Conservation (phyloP, 1,140 invertebrate species). For the Eurosta solidaginis region DNA sequence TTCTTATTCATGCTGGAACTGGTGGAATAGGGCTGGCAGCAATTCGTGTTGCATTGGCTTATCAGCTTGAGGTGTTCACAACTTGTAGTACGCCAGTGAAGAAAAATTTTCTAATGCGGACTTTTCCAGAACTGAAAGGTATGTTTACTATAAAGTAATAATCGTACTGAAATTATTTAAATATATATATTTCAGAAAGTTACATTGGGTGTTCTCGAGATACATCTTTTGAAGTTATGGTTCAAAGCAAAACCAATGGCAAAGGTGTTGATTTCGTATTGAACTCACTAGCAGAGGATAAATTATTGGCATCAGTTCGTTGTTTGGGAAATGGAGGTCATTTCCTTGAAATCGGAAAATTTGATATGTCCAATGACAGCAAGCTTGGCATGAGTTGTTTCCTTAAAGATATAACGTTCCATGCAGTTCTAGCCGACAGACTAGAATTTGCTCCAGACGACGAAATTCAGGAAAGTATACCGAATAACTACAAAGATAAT, state of each 20-base stretch:
- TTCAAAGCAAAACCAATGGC: conserved; percentile 65
- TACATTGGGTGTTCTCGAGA: conserved; percentile 70
- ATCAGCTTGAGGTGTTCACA: conserved; percentile 74
- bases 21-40: conserved; percentile 89
- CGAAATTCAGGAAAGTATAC: conserved; percentile 59
- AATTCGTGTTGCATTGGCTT: conserved; percentile 75
- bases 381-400: conserved; percentile 76
- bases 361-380: conserved; percentile 71
- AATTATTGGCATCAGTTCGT: conserved; percentile 74
- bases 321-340: conserved; percentile 72
- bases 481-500: no score
- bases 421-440: conserved; percentile 84
- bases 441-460: conserved; percentile 65
- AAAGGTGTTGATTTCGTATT: conserved; percentile 72
- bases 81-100: conserved; percentile 78
- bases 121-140: conserved; percentile 71
- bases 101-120: conserved; percentile 73
- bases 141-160: conserved; percentile 15
- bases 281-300: conserved; percentile 72
- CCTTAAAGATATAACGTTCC: conserved; percentile 82
- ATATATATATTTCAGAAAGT: conserved; percentile 53
- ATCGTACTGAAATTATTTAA: background rate
- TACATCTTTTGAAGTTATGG: conserved; percentile 66
- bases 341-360: conserved; percentile 81
- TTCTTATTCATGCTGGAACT: conserved; percentile 87